Evolutionary conservation across 2,888 invertebrate species (phyloP), one percentile per base, ranked within the genome.

Genomic region (Pyrrhia umbra): DNA sequence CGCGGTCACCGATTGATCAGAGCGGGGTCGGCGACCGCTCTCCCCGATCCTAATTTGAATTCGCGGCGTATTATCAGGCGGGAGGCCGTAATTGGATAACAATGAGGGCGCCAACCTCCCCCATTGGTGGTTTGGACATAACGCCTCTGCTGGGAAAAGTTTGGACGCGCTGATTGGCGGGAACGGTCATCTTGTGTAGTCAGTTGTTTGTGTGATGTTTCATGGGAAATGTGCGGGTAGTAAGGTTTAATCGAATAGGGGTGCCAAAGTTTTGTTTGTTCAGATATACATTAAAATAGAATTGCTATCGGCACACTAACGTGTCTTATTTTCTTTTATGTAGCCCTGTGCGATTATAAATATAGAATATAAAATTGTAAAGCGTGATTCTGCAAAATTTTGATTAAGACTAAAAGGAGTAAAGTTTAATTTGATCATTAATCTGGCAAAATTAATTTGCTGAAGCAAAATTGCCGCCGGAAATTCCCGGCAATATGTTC

Each of bases 51-150:
- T 93, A 92, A 94, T 95, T 94, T 93, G 92, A 94, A 94, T 94
- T 94, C 93, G 93, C 94, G 90, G 91, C 92, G 90, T 89, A 93
- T 94, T 93, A 93, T 91, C 93, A 90, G 90, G 91, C 92, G 91
- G 93, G 93, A 91, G 90, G 88, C 85, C 90, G 90, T 94, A 94
- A 94, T 94, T 94, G 94, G 95, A 94, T 95, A 94, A 95, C 94
- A 93, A 94, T 93, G 92, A 89, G 91, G 92, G 92, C 89, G 89
- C 87, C 87, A 87, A 88, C 91, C 89, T 92, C 92, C 87, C 92
- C 92, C 92, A 83, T 85, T 85, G 85, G 87, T 83, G 82, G 84
- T 82, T 85, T 83, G 85, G 87, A 86, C 87, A 83, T 85, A 77
- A 82, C 82, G 85, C 86, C 81, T 80, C 79, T 75, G 73, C 79